phyloP scores from a whole-genome alignment of 2,888 invertebrate genomes.

The Calliopum simillimum region DNA sequence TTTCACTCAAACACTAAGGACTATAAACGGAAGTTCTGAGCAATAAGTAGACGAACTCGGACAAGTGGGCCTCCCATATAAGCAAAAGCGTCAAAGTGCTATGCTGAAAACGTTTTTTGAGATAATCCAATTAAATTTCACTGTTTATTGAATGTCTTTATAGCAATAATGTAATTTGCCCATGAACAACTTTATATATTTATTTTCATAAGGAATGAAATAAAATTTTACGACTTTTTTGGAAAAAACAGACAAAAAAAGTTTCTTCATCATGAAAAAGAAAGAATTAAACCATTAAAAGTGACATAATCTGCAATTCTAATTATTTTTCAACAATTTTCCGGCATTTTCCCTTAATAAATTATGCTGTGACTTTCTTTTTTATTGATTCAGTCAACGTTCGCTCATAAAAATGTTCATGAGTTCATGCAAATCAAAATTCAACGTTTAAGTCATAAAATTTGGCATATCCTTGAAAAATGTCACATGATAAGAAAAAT shows the following conservation, averaged over 20 bases:
- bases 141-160: too few relatives aligned
- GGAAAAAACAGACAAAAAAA: neutral
- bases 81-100: too few relatives aligned
- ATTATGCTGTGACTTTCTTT: neutral
- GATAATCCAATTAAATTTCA: too few relatives aligned
- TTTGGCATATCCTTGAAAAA: neutral
- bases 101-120: too few relatives aligned
- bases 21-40: too few relatives aligned
- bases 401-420: conserved; percentile 25
- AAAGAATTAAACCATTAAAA: neutral
- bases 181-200: too few relatives aligned
- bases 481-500: too few relatives aligned
- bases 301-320: conserved; percentile 19
- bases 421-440: conserved; percentile 3
- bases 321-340: conserved; percentile 16
- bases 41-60: too few relatives aligned
- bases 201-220: neutral
- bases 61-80: too few relatives aligned
- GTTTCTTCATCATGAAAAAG: neutral
- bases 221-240: conserved; percentile 9
- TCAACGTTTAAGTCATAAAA: conserved; percentile 25
- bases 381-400: conserved; percentile 25
- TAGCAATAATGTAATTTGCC: too few relatives aligned
- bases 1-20: too few relatives aligned
- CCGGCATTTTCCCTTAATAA: conserved; percentile 13